These are phyloP conservation scores for Neomicropteryx cornuta DNA, from an alignment of 1,140 invertebrate genomes.

Conservation along the genomic window DNA sequence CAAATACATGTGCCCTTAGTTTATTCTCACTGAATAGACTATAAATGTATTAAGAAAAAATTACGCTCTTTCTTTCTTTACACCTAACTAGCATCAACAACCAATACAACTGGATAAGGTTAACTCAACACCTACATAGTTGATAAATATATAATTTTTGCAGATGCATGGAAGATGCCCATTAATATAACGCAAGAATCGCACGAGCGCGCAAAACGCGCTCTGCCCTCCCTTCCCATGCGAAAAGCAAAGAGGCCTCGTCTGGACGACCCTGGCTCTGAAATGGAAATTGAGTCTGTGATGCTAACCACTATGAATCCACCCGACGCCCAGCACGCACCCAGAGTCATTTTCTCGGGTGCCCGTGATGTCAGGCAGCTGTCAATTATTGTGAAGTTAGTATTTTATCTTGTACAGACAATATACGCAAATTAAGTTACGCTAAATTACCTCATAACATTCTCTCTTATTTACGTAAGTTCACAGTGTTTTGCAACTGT, in stretches of 20 bases:
- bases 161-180: constrained; percentile 85
- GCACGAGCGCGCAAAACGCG: constrained; percentile 66
- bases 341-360: constrained; percentile 46
- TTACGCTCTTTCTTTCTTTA: too few species aligned
- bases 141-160: too few species aligned
- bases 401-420: constrained; percentile 4
- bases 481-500: too few species aligned
- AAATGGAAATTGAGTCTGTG: constrained; percentile 20
- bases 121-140: too few species aligned
- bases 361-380: constrained; percentile 15
- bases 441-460: too few species aligned
- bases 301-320: constrained; percentile 1
- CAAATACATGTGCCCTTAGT: too few species aligned
- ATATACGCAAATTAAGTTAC: too few species aligned
- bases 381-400: constrained; percentile 32
- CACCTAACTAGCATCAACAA: too few species aligned
- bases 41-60: too few species aligned
- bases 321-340: constrained; percentile 40
- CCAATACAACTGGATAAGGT: too few species aligned
- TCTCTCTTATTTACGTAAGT: too few species aligned
- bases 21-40: too few species aligned
- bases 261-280: constrained; percentile 20
- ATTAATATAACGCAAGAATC: constrained; percentile 81
- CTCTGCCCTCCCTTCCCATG: constrained; percentile 34
- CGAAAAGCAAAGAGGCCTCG: constrained; percentile 44